These are phyloP conservation scores for Pogonus chalceus DNA, from an alignment of 1,140 invertebrate species.

Conservation along the genomic window DNA sequence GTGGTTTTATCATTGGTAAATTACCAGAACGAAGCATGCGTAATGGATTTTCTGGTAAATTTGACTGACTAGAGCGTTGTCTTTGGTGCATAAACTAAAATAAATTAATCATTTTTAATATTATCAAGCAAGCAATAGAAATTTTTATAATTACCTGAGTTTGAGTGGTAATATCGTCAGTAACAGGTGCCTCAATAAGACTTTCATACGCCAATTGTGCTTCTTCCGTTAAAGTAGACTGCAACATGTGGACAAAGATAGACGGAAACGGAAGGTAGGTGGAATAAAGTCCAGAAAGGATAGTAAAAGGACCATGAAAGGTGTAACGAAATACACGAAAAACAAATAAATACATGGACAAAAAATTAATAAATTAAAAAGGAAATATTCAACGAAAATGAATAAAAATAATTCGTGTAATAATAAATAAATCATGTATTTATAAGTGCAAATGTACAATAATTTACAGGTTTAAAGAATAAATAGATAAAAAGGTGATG, in stretches of 20 bases:
- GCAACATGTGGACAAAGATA: constrained; percentile 26
- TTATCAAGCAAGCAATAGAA: neutral
- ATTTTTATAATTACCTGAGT: constrained; percentile 21
- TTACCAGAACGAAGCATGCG: constrained; percentile 57
- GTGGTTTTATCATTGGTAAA: constrained; percentile 42
- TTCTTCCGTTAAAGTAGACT: constrained; percentile 69
- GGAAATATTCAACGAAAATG: constrained; percentile 15
- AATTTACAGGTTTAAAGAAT: neutral
- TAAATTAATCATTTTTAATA: constrained; percentile 1
- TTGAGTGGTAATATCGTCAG: constrained; percentile 16
- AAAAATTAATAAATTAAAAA: constrained; percentile 25
- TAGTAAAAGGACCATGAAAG: constrained; percentile 33
- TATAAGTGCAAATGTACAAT: neutral
- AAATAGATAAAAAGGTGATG: neutral
- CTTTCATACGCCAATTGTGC: constrained; percentile 85
- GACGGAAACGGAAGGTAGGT: constrained; percentile 6
- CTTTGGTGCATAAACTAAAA: neutral
- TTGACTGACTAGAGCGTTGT: neutral
- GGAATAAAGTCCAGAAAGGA: constrained; percentile 29
- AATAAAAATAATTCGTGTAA: constrained; percentile 9
- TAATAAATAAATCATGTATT: neutral
- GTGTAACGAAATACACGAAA: constrained; percentile 31
- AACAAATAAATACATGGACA: constrained; percentile 26
- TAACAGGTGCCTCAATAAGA: constrained; percentile 59
- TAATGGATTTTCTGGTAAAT: constrained; percentile 48